These are phyloP conservation scores for Tetropium fuscum DNA, from an alignment of 2,888 invertebrate genomes.

Conservation along the genomic window DNA sequence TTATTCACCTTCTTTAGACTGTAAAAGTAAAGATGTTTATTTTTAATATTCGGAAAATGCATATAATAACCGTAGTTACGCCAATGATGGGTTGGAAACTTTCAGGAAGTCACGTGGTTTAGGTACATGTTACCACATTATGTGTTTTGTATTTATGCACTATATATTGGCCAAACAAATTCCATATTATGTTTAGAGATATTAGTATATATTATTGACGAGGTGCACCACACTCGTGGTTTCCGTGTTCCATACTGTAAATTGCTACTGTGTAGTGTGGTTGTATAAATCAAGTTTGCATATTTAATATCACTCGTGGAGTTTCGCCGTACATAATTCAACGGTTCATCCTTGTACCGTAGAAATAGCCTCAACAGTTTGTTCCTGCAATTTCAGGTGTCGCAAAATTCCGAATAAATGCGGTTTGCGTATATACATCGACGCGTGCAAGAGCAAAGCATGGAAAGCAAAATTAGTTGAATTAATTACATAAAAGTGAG, in stretches of 20 bases:
- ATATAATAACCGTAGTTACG: too few species aligned
- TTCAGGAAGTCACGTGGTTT: too few species aligned
- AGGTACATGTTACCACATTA: too few species aligned
- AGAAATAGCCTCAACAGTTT: conserved; percentile 28
- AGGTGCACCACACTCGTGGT: background rate
- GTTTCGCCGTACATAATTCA: conserved; percentile 48
- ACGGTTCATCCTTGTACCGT: conserved; percentile 30
- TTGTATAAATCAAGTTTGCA: conserved; percentile 55
- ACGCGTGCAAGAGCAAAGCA: background rate
- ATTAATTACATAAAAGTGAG: too few species aligned
- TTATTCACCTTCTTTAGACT: too few species aligned
- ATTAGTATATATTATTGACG: conserved; percentile 1
- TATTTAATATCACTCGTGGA: conserved; percentile 43
- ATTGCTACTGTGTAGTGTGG: conserved; percentile 41
- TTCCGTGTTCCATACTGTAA: conserved; percentile 30
- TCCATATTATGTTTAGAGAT: too few species aligned
- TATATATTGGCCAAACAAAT: too few species aligned
- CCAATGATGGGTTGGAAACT: too few species aligned
- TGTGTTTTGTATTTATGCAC: too few species aligned
- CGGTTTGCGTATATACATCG: background rate
- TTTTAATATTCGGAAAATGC: too few species aligned
- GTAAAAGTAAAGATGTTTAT: too few species aligned
- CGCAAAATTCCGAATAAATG: background rate
- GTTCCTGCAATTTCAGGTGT: background rate
- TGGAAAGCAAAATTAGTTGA: background rate